Evolutionary conservation across 2,113 vertebrate species (phyloP), one percentile per base, ranked within the genome.

Genomic region (Brachyistius frenatus): DNA sequence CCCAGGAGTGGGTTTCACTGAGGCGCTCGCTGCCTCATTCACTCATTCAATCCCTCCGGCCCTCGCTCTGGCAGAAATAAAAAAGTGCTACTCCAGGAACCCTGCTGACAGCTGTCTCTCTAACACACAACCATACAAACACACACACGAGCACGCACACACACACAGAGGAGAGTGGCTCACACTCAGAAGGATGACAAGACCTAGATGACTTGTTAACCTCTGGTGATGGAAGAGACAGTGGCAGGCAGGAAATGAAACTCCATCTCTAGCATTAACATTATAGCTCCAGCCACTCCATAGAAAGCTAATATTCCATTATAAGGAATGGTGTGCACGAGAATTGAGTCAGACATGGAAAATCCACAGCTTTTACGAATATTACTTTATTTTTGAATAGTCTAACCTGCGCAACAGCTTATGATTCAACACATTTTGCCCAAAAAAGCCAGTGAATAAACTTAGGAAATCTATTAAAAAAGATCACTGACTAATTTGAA

Each of bases 131-230:
- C 30, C 68, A 76, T 32, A 32, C 54, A 71, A 35, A 75, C 49
- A 13, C 30, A 14, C n/a, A 23, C 23, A 23, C 23, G 23, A 23
- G 23, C 23, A 23, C 23, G 23, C 23, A 16, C 35, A 31, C 37
- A 4, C 80, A 56, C 49, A 47, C 44, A 13, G 50, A 79, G 58
- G 8, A 68, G 32, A 85, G 70, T 46, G 85, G 44, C 57, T 46
- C 77, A 79, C 67, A 77, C 50, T 50, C 64, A 84, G 89, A 86
- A 90, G 84, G 81, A 88, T 89, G 91, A 93, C 93, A 93, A 85
- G 91, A 94, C 93, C 83, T 91, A 92, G 93, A 95, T 91, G 90
- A 93, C 91, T 95, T 94, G 92, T 93, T 95, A 94, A 95, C 83
- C 86, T 90, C 72, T 74, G 60, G 83, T 72, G 78, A 90, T 84